These are phyloP conservation scores for Euglossa dilemma DNA, from an alignment of 1,140 invertebrate genomes.

Conservation along the genomic window DNA sequence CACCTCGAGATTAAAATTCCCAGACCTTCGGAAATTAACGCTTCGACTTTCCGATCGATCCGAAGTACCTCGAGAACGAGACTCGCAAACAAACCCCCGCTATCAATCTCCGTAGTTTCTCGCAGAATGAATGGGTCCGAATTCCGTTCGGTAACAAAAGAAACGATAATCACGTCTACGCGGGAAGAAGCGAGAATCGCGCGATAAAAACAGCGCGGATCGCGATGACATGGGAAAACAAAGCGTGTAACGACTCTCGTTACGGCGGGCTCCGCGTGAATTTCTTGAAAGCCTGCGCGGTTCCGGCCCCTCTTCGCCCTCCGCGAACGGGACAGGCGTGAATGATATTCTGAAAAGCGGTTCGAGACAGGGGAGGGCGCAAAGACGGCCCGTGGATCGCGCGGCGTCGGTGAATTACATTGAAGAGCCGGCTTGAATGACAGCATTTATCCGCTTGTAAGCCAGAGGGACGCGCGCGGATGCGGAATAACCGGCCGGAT, in stretches of 20 bases:
- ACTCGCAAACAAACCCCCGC: too few species aligned
- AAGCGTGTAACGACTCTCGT: conserved; percentile 30
- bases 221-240: conserved; percentile 29
- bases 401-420: conserved; percentile 57
- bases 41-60: too few species aligned
- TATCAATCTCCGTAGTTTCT: too few species aligned
- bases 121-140: too few species aligned
- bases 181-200: neutral
- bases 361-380: conserved; percentile 16
- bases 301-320: neutral
- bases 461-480: conserved; percentile 40
- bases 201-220: neutral
- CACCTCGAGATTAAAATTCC: too few species aligned
- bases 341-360: conserved; percentile 58
- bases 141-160: neutral
- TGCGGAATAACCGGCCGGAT: conserved; percentile 57
- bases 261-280: conserved; percentile 25
- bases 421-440: conserved; percentile 56
- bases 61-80: too few species aligned
- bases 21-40: too few species aligned
- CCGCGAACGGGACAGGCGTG: conserved; percentile 38
- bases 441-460: conserved; percentile 63
- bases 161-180: neutral
- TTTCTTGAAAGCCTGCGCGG: conserved; percentile 37
- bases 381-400: conserved; percentile 44